Evolutionary conservation across 1,140 invertebrate species (phyloP).

Genomic region (Drosophila pseudoananassae): DNA sequence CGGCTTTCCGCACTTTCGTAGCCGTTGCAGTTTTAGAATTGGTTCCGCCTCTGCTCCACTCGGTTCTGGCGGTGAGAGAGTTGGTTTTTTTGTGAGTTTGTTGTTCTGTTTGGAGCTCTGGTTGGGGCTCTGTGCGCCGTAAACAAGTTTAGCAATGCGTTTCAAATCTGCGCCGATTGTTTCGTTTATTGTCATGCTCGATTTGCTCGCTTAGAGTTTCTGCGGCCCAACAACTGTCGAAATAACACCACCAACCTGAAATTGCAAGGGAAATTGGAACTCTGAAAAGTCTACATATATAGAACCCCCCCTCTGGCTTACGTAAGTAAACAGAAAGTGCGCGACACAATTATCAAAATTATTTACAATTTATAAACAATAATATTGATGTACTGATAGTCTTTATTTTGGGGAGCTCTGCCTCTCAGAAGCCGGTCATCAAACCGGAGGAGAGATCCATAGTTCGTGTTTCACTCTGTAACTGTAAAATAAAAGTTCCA

Average conservation of each 20-base stretch:
- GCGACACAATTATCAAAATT: not conserved
- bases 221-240: constrained; percentile 21
- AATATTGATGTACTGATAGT: too few species aligned
- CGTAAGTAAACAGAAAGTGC: not conserved
- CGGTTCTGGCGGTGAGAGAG: constrained; percentile 12
- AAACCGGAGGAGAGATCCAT: too few species aligned
- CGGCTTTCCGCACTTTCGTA: constrained; percentile 20
- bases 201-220: constrained; percentile 49
- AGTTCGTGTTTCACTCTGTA: not conserved
- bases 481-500: constrained; percentile 27
- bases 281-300: constrained; percentile 8
- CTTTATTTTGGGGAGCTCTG: too few species aligned
- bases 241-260: constrained; percentile 7
- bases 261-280: constrained; percentile 3
- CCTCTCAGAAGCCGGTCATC: too few species aligned
- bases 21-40: constrained; percentile 46
- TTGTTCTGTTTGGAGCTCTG: constrained; percentile 10
- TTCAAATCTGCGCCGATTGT: constrained; percentile 63
- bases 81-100: constrained; percentile 15
- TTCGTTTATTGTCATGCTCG: constrained; percentile 70
- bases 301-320: not conserved
- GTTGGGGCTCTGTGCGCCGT: constrained; percentile 7
- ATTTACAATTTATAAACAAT: not conserved
- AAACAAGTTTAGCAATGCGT: constrained; percentile 76
- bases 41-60: constrained; percentile 34